Percentiles rank a stretch among this genome's conserved stretches.
Conservation (phyloP, 2,113 vertebrate genomes). For the Barnardius zonarius region DNA sequence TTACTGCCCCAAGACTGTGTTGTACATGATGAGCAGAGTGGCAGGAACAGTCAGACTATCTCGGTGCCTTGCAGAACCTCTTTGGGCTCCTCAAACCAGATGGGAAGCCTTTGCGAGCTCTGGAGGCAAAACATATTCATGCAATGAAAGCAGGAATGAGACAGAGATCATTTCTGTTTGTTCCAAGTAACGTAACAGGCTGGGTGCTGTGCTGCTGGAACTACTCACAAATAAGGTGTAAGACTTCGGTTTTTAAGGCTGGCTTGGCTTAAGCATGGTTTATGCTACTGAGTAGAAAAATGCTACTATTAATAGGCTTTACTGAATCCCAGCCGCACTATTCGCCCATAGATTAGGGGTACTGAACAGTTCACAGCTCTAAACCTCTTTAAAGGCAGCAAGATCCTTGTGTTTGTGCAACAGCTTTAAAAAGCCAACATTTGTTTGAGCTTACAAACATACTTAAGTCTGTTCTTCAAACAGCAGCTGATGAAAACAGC, state of each 20-base stretch:
- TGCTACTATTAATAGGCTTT: conserved; percentile 14
- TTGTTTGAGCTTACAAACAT: conserved; percentile 57
- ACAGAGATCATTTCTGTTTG: not conserved
- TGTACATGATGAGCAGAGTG: not conserved
- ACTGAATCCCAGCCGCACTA: not conserved
- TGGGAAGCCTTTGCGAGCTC: not conserved
- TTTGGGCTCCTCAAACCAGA: not conserved
- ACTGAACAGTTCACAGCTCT: conserved; percentile 6
- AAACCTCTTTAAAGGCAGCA: conserved; percentile 14
- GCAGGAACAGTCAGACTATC: not conserved
- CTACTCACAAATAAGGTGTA: not conserved
- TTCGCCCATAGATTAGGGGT: not conserved
- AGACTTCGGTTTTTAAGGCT: not conserved
- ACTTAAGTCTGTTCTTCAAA: conserved; percentile 56
- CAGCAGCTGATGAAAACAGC: conserved; percentile 42
- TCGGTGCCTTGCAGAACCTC: not conserved
- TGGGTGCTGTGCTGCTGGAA: not conserved
- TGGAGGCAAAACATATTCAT: not conserved
- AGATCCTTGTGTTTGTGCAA: conserved; percentile 45
- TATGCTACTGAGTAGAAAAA: not conserved
- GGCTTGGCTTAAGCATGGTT: not conserved
- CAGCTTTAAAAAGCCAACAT: conserved; percentile 57
- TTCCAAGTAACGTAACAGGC: not conserved
- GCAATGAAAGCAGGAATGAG: not conserved
- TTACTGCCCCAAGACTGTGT: not conserved